These are phyloP conservation scores for Sphaeramia orbicularis DNA, from an alignment of 2,797 vertebrate species.

Conservation along the genomic window DNA sequence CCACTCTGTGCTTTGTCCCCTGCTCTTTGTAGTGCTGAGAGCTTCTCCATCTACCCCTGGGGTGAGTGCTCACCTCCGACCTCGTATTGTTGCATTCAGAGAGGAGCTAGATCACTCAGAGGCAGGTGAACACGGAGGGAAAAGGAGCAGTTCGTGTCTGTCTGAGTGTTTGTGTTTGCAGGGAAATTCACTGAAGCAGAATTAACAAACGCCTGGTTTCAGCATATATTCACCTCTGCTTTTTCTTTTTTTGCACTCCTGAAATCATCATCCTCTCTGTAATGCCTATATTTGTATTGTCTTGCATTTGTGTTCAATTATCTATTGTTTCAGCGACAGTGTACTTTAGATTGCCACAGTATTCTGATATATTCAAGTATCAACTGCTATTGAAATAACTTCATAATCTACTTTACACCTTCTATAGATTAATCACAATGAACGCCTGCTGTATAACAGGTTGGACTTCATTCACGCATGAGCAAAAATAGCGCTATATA, in stretches of 20 bases:
- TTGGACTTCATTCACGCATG: constrained; percentile 41
- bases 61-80: constrained; percentile 74
- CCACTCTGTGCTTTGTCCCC: constrained; percentile 66
- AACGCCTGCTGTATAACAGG: constrained; percentile 28
- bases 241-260: constrained; percentile 10
- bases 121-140: constrained; percentile 67
- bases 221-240: constrained; percentile 25
- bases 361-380: constrained; percentile 71
- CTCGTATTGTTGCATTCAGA: constrained; percentile 64
- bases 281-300: constrained; percentile 16
- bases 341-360: constrained; percentile 43
- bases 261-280: constrained; percentile 20
- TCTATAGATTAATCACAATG: constrained; percentile 41
- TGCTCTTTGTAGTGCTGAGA: constrained; percentile 75
- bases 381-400: constrained; percentile 47
- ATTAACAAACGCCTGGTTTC: constrained; percentile 53
- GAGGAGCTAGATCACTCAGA: constrained; percentile 62
- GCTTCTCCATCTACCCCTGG: constrained; percentile 69
- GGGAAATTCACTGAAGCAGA: constrained; percentile 42
- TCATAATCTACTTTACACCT: constrained; percentile 49
- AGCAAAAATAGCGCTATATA: constrained; percentile 33
- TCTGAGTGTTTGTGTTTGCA: constrained; percentile 21
- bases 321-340: constrained; percentile 29
- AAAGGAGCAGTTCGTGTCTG: constrained; percentile 36
- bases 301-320: constrained; percentile 5